phyloP scores from a whole-genome alignment of 2,797 vertebrate genomes.

The Anolis apletophallus region DNA sequence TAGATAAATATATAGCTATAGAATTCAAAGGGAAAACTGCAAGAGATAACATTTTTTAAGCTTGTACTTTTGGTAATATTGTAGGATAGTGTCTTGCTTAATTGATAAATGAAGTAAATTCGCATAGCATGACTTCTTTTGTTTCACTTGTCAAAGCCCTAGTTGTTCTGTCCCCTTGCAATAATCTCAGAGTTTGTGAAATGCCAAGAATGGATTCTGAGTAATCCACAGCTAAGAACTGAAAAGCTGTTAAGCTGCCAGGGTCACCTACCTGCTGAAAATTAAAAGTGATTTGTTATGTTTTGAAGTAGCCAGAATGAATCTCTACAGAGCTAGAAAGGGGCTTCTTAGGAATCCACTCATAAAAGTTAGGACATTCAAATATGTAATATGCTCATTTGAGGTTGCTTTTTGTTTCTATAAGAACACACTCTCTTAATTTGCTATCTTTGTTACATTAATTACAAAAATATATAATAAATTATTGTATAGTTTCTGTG shows the following conservation, averaged over 20 bases:
- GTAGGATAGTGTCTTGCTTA: not conserved
- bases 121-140: not conserved
- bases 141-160: constrained; percentile 2
- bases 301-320: constrained; percentile 8
- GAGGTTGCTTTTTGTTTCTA: not conserved
- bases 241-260: not conserved
- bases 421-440: not conserved
- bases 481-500: not conserved
- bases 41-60: not conserved
- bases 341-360: not conserved
- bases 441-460: not conserved
- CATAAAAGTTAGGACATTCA: not conserved
- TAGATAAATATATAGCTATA: not conserved
- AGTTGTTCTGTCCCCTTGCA: not conserved
- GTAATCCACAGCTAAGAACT: constrained; percentile 22
- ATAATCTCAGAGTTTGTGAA: not conserved
- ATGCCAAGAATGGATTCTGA: not conserved
- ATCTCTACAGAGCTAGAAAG: not conserved
- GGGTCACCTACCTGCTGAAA: not conserved
- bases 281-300: not conserved
- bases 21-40: not conserved
- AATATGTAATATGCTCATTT: not conserved
- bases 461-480: not conserved
- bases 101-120: constrained; percentile 8
- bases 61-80: not conserved